Conservation (phyloP, 2,888 invertebrate genomes). For the Acanthosoma haemorrhoidale region DNA sequence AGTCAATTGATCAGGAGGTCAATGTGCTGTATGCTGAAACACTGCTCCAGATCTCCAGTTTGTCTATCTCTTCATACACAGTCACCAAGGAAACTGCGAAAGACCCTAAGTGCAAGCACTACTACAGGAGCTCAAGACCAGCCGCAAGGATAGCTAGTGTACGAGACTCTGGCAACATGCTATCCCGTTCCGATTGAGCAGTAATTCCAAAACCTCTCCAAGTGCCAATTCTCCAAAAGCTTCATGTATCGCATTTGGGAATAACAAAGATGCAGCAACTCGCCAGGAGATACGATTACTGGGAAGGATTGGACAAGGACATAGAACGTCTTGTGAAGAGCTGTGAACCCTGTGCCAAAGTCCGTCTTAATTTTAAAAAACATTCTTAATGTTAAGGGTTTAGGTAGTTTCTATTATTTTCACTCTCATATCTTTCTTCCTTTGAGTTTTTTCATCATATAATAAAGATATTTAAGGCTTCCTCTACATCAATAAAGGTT, state of each 20-base stretch:
- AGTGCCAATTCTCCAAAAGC: constrained; percentile 38
- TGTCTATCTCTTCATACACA: not conserved
- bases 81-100: constrained; percentile 17
- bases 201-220: constrained; percentile 39
- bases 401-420: too few species aligned
- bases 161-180: not conserved
- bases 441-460: too few species aligned
- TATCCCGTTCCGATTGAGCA: constrained; percentile 33
- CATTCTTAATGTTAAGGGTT: too few species aligned
- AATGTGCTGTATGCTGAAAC: too few species aligned
- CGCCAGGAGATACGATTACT: constrained; percentile 42
- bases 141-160: not conserved
- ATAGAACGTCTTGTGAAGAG: too few species aligned
- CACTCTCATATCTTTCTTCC: too few species aligned
- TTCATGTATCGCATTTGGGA: constrained; percentile 42
- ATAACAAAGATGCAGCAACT: constrained; percentile 42
- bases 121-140: not conserved
- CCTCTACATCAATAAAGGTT: too few species aligned
- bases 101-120: constrained; percentile 19
- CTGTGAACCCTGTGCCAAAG: too few species aligned
- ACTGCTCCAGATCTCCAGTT: constrained; percentile 27
- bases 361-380: too few species aligned
- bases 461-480: too few species aligned
- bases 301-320: constrained; percentile 41
- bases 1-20: constrained; percentile 12